Percentiles rank a stretch among this genome's conserved stretches.
phyloP scores from a whole-genome alignment of 2,888 invertebrate genomes.

The Molanna angustata region DNA sequence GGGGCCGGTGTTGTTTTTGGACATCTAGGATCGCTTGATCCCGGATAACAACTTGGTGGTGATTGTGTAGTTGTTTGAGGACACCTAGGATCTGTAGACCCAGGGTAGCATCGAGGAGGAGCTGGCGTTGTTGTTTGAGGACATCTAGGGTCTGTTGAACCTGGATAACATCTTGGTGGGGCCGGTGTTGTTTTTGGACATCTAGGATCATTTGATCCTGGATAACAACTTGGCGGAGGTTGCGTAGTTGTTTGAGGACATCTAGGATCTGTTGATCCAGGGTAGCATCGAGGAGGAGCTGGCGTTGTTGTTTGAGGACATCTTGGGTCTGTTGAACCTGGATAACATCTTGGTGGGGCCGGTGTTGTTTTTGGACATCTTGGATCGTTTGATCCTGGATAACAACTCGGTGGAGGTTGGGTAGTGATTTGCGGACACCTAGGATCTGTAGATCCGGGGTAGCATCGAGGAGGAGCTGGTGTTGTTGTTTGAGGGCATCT shows the following conservation, averaged over 20 bases:
- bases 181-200: conserved; percentile 31
- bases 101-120: conserved; percentile 43
- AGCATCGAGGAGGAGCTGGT: conserved; percentile 30
- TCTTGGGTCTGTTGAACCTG: conserved; percentile 39
- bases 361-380: conserved; percentile 43
- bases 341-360: conserved; percentile 35
- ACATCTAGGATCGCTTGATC: conserved; percentile 40
- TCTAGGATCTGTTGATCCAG: conserved; percentile 38
- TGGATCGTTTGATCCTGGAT: conserved; percentile 40
- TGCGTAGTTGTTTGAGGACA: conserved; percentile 35
- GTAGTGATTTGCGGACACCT: conserved; percentile 35
- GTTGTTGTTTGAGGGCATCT: conserved; percentile 34
- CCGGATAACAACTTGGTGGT: conserved; percentile 24
- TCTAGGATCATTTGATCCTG: conserved; percentile 40
- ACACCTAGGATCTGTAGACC: conserved; percentile 42
- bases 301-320: conserved; percentile 34
- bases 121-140: conserved; percentile 32
- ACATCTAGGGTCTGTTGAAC: conserved; percentile 37
- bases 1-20: conserved; percentile 36
- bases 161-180: conserved; percentile 27
- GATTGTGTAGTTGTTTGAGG: conserved; percentile 36
- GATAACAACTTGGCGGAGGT: conserved; percentile 34
- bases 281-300: conserved; percentile 35
- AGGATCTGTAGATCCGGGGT: conserved; percentile 41
- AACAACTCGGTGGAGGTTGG: conserved; percentile 34